phyloP scores from a whole-genome alignment of 1,140 invertebrate species.

The Drosophila oshimai region DNA sequence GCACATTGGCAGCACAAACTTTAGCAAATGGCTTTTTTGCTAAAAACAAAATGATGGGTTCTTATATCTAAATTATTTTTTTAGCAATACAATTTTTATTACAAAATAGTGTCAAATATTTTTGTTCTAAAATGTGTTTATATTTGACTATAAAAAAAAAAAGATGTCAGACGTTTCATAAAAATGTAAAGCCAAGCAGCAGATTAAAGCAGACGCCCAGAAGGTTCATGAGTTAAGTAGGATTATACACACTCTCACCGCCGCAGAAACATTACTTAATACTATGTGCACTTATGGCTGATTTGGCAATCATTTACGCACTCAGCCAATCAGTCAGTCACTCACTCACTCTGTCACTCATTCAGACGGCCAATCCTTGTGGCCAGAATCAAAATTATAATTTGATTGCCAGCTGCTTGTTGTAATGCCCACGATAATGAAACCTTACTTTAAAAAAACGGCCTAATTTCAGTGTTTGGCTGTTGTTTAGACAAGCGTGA shows the following conservation, averaged over 20 bases:
- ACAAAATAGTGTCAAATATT: no score
- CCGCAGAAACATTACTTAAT: conserved; percentile 4
- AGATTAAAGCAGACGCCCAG: neutral
- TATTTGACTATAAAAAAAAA: neutral
- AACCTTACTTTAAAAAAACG: no score
- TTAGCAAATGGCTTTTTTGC: no score
- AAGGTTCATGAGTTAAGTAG: conserved; percentile 8
- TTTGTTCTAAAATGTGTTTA: no score
- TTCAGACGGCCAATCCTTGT: no score
- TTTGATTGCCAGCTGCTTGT: conserved; percentile 52
- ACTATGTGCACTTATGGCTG: conserved; percentile 60
- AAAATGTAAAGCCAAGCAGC: neutral
- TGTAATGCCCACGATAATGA: conserved; percentile 38
- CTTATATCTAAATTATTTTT: no score
- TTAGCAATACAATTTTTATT: no score
- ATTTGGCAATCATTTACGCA: conserved; percentile 70
- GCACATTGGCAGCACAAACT: conserved; percentile 70
- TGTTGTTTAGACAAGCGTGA: conserved; percentile 61
- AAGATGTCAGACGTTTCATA: neutral
- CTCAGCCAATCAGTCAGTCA: conserved; percentile 37
- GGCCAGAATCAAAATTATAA: conserved; percentile 52
- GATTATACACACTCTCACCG: neutral
- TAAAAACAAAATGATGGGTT: no score
- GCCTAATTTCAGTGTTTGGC: conserved; percentile 20
- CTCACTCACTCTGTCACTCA: no score